Evolutionary conservation across 2,888 invertebrate genomes (phyloP), one percentile per base, ranked within the genome.

Genomic region (Carcina quercana): DNA sequence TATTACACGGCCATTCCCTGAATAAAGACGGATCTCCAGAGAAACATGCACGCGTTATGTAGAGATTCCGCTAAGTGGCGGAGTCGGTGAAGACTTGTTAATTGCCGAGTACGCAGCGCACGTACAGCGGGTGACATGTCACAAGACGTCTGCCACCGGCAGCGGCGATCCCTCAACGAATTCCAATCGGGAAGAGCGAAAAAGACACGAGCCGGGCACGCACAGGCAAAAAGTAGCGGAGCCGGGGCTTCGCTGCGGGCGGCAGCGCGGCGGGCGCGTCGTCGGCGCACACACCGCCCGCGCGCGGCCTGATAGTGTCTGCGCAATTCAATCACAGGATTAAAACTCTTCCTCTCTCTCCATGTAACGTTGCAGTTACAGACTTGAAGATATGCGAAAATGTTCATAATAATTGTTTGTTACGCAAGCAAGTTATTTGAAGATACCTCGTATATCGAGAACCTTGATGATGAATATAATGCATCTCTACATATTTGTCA

Each of bases 71-170:
- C 38, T 42, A 49, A 51, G 53, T 55, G 55, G 58, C 59, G 59
- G 57, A 49, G 25, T 42, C 53, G 63, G 62, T 61, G 66, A 60
- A 65, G 73, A 68, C 66, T 72, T 63, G 64, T 68, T 83, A 80
- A 83, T 83, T 80, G 79, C 65, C 55, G 64, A 61, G 76, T 73
- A 78, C 70, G 76, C 80, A 67, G 61, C 57, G 70, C 83, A 80
- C 82, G 80, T 82, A 79, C 62, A 37, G 57, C 46, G 61, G 51
- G 51, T 70, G 78, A 80, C 79, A 80, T 75, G 76, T 79, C 80
- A 80, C 78, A 78, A 72, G 78, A 73, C 76, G 76, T 78, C 75
- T 76, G 78, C 83, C 82, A 83, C 82, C 82, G 71, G 79, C 79
- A 64, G 75, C 75, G 82, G 79, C 74, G 71, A 73, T 76, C 72